phyloP scores from a whole-genome alignment of 2,113 vertebrate genomes.

The Orthonyx spaldingii region DNA sequence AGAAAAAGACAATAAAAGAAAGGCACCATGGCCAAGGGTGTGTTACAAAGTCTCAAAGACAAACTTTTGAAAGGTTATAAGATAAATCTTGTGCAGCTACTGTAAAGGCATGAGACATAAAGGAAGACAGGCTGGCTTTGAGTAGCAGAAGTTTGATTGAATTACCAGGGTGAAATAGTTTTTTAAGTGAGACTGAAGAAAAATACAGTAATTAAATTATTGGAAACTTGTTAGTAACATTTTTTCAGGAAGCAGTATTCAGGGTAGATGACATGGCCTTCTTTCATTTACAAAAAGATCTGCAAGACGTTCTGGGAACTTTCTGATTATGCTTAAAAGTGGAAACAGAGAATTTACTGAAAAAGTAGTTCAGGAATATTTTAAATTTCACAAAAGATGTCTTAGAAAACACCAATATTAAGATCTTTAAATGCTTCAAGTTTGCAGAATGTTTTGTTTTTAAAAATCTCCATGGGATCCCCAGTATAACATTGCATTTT shows the following conservation, averaged over 20 bases:
- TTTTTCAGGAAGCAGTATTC: background rate
- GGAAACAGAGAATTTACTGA: background rate
- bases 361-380: background rate
- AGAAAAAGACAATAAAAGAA: background rate
- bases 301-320: background rate
- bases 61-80: background rate
- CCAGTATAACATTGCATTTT: background rate
- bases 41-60: background rate
- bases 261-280: background rate
- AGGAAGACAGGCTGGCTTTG: background rate
- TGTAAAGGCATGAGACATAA: background rate
- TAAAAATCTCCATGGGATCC: background rate
- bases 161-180: background rate
- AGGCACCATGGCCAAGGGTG: background rate
- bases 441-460: background rate
- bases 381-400: background rate
- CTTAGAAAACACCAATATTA: background rate
- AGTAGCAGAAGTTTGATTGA: background rate
- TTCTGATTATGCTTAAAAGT: background rate
- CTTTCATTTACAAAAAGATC: background rate
- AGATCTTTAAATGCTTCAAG: background rate
- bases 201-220: background rate
- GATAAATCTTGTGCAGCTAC: background rate
- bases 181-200: background rate
- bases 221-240: background rate